Evolutionary conservation across 2,888 invertebrate genomes (phyloP).

Genomic region (Noctua fimbriata): DNA sequence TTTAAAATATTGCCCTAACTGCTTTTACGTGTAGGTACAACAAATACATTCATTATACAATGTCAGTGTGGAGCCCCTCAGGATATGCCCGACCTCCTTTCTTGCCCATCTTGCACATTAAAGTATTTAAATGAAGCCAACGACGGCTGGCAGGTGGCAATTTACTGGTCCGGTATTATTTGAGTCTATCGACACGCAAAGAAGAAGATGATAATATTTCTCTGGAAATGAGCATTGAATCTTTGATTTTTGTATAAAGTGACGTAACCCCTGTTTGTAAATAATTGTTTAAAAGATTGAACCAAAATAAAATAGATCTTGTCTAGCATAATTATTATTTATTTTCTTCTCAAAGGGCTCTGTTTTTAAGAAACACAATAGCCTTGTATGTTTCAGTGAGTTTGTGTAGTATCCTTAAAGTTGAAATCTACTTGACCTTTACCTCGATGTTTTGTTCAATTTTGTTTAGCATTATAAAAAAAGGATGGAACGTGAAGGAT

Average conservation of each 20-base stretch:
- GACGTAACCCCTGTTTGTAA: neutral
- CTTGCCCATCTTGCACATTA: too few species aligned
- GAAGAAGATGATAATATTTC: neutral
- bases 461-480: neutral
- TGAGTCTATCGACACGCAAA: too few species aligned
- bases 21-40: neutral
- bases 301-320: slow-evolving; percentile 4
- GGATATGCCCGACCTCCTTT: too few species aligned
- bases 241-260: neutral
- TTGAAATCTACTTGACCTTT: neutral
- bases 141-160: too few species aligned
- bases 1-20: neutral
- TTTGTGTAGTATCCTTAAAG: slow-evolving; percentile 10
- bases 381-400: slow-evolving; percentile 2
- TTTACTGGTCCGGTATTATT: too few species aligned
- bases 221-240: neutral
- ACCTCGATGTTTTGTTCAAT: neutral
- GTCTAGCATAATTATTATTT: slow-evolving; percentile 2
- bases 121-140: too few species aligned
- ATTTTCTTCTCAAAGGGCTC: slow-evolving; percentile 14
- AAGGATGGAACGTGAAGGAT: neutral
- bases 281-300: slow-evolving; percentile 19
- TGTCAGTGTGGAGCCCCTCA: too few species aligned
- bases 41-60: neutral
- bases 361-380: slow-evolving; percentile 14